Base-by-base conservation (phyloP, 2,888 invertebrate species). In the Hydraecia micacea region DNA sequence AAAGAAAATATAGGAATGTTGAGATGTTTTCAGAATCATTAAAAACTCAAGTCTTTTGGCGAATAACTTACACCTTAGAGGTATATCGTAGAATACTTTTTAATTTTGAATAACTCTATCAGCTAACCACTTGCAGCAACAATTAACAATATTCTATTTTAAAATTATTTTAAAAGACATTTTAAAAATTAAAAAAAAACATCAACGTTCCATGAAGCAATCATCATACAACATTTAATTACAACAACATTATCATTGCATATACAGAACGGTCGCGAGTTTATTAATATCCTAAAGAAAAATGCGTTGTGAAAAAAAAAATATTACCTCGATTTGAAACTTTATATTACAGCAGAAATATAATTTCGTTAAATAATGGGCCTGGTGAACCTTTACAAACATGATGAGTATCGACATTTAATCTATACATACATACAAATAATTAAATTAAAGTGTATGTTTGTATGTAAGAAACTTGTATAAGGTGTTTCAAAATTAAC, bases 1-100 rank as follows among this genome's bases (percentile, higher is more conserved):
- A 8, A 66, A 63, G 62, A 49, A 73, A 55, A 11, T 55, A 11
- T 55, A 49, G 2, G 1, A n/a, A 1, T 68, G 46, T 49, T 79
- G 80, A 75, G 73, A 79, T 83, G 68, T 77, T 66, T 58, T n/a
- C 5, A 2, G 5, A 32, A 21, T 11, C 11, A n/a, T n/a, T 13
- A 13, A 58, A 58, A 58, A 58, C 6, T n/a, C 11, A n/a, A 25
- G 11, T n/a, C 9, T 55, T 55, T 55, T 11, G 11, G 55, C 55
- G 9, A 21, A 55, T 1, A 58, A 13, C 55, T 25, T 55, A 25
- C 9, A 55, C 1, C 11, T 55, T n/a, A 58, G n/a, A n/a, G 9
- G 55, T 58, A 58, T 58, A n/a, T n/a, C 11, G 9, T 55, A 11
- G 9, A 55, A 55, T 55, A 55, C 55, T 55, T 55, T 55, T n/a